Percentiles rank a stretch among this genome's conserved stretches.
Conservation (phyloP, 2,797 vertebrate genomes). For the Bucorvus abyssinicus region DNA sequence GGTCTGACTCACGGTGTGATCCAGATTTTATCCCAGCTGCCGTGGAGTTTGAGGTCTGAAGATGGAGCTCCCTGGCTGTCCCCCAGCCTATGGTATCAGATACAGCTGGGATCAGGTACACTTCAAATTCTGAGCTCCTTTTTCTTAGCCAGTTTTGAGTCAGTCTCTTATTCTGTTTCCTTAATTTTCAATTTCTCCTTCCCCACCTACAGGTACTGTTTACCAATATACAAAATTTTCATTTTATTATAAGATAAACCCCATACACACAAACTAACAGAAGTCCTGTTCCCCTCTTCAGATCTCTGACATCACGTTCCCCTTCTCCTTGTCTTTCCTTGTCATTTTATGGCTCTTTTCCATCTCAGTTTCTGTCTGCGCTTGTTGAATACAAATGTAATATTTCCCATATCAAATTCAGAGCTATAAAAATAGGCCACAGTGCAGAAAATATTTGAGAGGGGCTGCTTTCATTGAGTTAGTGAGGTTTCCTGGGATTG, state of each 20-base stretch:
- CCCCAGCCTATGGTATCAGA: neutral
- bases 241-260: neutral
- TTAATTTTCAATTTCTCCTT: neutral
- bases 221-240: neutral
- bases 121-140: neutral
- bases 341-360: constrained; percentile 1
- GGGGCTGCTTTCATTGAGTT: neutral
- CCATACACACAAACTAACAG: neutral
- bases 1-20: neutral
- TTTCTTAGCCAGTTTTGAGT: neutral
- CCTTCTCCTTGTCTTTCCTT: neutral
- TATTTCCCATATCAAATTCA: constrained; percentile 32
- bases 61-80: neutral
- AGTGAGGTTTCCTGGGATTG: neutral
- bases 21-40: neutral
- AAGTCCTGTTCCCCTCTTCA: neutral
- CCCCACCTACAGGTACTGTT: neutral
- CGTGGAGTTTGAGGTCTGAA: neutral
- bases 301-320: neutral
- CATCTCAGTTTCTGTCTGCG: neutral
- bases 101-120: neutral
- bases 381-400: neutral
- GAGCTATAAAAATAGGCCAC: neutral
- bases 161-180: neutral
- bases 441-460: neutral